Percentiles rank a stretch among this genome's conserved stretches.
phyloP scores from a whole-genome alignment of 2,797 vertebrate species.

The Sylvilagus floridanus region DNA sequence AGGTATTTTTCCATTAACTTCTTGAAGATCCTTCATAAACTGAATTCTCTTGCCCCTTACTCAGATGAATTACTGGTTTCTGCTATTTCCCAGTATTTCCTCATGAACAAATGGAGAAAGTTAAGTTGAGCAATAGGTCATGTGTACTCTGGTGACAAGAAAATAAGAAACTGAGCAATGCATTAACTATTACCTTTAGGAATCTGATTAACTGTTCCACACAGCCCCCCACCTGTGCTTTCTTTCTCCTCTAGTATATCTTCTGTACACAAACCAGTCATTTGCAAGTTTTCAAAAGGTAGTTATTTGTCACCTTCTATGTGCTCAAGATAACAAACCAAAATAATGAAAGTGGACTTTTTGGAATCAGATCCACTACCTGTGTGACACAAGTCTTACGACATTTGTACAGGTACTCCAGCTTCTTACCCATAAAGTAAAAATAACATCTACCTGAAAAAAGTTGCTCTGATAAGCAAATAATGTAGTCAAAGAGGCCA shows the following conservation, averaged over 20 bases:
- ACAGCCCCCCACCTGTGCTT: background rate
- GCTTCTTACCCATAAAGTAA: conserved; percentile 3
- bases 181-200: background rate
- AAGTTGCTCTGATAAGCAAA: background rate
- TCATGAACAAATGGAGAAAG: background rate
- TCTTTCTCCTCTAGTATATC: background rate
- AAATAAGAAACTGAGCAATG: conserved; percentile 1
- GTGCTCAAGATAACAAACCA: conserved; percentile 24
- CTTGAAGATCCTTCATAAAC: background rate
- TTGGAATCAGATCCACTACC: background rate
- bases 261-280: background rate
- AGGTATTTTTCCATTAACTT: no score
- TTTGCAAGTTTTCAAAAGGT: conserved; percentile 34
- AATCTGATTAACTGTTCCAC: background rate
- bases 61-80: background rate
- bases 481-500: background rate
- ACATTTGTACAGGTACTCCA: background rate
- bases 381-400: background rate
- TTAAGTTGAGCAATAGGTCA: background rate
- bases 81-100: background rate
- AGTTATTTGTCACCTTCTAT: background rate
- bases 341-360: background rate
- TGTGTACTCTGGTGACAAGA: background rate
- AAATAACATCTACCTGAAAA: background rate
- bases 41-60: background rate